A percentile compares a stretch with the other conserved stretches of the same genome.
Conservation (phyloP, 1,140 invertebrate species). For the Drosophila auraria region DNA sequence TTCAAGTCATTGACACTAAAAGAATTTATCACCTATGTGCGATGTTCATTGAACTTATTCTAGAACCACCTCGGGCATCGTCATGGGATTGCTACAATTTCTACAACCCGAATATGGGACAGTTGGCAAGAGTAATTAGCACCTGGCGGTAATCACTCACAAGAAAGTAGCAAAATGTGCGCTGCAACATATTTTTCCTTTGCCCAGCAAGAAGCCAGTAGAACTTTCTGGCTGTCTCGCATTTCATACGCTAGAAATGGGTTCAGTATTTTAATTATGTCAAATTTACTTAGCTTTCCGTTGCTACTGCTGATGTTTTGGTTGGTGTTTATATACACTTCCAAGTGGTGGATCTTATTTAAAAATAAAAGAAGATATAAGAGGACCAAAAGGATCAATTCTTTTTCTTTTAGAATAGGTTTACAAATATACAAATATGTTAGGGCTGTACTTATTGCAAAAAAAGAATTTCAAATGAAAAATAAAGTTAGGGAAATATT, state of each 20-base stretch:
- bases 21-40: conserved; percentile 46
- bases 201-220: conserved; percentile 17
- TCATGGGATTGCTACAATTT: conserved; percentile 32
- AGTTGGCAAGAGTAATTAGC: conserved; percentile 68
- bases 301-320: conserved; percentile 4
- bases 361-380: no score
- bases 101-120: conserved; percentile 47
- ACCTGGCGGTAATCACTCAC: conserved; percentile 59
- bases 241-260: conserved; percentile 51
- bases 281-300: conserved; percentile 66
- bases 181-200: conserved; percentile 34
- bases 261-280: conserved; percentile 75
- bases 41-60: conserved; percentile 69
- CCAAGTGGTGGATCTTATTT: no score
- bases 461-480: background rate
- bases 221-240: conserved; percentile 36
- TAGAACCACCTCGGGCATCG: conserved; percentile 11
- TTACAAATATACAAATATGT: no score
- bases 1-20: conserved; percentile 53
- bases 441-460: no score
- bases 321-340: background rate
- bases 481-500: background rate
- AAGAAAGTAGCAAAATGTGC: conserved; percentile 65
- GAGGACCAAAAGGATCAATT: no score
- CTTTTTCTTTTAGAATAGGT: no score